A percentile compares a stretch with the other conserved stretches of the same genome.
phyloP scores from a whole-genome alignment of 1,140 invertebrate genomes.

The Trichomalopsis sarcophagae region DNA sequence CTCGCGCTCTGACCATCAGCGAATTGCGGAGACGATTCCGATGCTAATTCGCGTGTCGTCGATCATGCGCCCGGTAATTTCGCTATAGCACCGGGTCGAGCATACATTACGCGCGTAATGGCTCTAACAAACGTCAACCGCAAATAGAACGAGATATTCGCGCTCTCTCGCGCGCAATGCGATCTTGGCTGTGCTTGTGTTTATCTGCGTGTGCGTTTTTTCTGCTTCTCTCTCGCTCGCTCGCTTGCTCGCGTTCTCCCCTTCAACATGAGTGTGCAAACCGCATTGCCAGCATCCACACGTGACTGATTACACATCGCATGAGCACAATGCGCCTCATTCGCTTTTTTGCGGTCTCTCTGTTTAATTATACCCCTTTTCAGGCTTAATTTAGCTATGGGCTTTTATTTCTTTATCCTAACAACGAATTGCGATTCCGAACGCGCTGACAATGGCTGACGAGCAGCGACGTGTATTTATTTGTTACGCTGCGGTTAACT shows the following conservation, averaged over 20 bases:
- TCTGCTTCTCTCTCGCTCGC: conserved; percentile 16
- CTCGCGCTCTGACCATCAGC: conserved; percentile 15
- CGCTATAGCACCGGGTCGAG: conserved; percentile 24
- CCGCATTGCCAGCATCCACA: conserved; percentile 30
- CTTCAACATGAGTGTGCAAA: conserved; percentile 12
- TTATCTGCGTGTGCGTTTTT: neutral
- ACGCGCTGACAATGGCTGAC: neutral
- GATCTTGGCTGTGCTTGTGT: conserved; percentile 4
- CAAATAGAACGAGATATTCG: conserved; percentile 48
- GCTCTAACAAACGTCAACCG: conserved; percentile 51
- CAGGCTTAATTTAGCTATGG: neutral
- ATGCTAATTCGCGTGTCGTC: conserved; percentile 50
- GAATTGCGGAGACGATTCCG: conserved; percentile 42
- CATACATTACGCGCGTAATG: conserved; percentile 39
- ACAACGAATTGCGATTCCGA: neutral
- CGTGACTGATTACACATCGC: conserved; percentile 25
- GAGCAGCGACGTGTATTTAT: neutral
- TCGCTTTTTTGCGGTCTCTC: neutral
- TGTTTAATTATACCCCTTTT: conserved; percentile 19
- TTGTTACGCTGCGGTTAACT: neutral
- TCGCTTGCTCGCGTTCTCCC: neutral
- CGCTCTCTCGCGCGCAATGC: neutral
- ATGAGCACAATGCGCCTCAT: conserved; percentile 7
- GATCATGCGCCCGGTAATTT: conserved; percentile 48
- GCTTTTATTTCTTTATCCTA: neutral